Conservation (phyloP, 2,113 vertebrate species). For the Albula goreensis region DNA sequence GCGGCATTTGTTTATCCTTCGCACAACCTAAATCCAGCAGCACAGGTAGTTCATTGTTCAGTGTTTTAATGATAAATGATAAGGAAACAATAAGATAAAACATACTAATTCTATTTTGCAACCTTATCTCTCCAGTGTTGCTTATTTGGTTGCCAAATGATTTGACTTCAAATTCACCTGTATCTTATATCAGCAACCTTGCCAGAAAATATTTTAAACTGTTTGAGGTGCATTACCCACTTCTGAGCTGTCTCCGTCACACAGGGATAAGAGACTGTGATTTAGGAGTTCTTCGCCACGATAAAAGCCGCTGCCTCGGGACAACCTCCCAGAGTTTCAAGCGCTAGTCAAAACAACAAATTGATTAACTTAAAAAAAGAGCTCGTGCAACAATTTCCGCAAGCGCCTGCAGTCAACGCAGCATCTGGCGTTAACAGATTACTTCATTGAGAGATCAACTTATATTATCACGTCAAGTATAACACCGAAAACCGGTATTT, state of each 20-base stretch:
- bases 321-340: constrained; percentile 9
- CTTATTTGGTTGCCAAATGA: background rate
- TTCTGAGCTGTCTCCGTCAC: background rate
- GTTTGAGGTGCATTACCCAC: background rate
- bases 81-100: background rate
- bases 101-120: background rate
- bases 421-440: constrained; percentile 31
- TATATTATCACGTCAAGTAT: constrained; percentile 14
- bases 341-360: constrained; percentile 27
- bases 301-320: constrained; percentile 15
- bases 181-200: background rate
- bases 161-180: background rate
- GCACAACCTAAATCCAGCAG: background rate
- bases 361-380: constrained; percentile 27
- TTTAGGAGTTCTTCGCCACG: background rate
- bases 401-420: constrained; percentile 25
- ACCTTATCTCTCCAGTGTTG: background rate
- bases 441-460: constrained; percentile 26
- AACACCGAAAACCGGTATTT: constrained; percentile 15
- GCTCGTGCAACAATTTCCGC: constrained; percentile 18
- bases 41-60: background rate
- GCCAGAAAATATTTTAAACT: background rate
- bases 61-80: background rate
- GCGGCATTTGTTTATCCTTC: background rate
- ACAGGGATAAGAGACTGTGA: constrained; percentile 15